These are phyloP conservation scores for Trissonchulus latispiculum DNA, from an alignment of 2,888 invertebrate genomes.

Conservation along the genomic window DNA sequence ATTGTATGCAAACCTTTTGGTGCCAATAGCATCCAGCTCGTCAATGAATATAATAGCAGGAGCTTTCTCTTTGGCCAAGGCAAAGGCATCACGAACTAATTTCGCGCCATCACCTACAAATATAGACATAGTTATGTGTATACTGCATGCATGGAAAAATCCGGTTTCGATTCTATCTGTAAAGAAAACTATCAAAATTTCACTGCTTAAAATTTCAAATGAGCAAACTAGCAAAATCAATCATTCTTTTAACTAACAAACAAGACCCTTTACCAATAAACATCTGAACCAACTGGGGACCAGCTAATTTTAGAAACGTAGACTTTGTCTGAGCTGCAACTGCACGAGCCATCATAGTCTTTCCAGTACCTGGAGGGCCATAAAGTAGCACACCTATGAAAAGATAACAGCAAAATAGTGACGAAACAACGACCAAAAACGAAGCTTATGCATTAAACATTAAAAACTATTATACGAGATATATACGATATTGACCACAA, in stretches of 20 bases:
- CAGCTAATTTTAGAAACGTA: slow-evolving; percentile 93
- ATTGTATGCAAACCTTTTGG: slow-evolving; percentile 1
- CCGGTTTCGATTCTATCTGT: too few relatives aligned
- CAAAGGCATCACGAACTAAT: slow-evolving; percentile 87
- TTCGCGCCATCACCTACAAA: slow-evolving; percentile 42
- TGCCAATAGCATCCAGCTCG: slow-evolving; percentile 94
- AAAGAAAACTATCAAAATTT: too few relatives aligned
- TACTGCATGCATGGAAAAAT: too few relatives aligned
- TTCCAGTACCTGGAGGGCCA: slow-evolving; percentile 58
- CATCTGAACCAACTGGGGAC: slow-evolving; percentile 98
- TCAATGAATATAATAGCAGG: slow-evolving; percentile 99
- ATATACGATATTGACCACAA: too few relatives aligned
- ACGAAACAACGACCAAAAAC: too few relatives aligned
- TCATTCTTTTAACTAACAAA: too few relatives aligned
- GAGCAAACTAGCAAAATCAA: too few relatives aligned
- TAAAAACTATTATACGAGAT: too few relatives aligned
- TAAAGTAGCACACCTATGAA: slow-evolving; percentile 37
- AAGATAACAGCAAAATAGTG: too few relatives aligned
- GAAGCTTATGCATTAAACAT: too few relatives aligned
- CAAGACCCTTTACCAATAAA: slow-evolving; percentile 65
- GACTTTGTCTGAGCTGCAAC: slow-evolving; percentile 99
- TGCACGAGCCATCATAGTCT: slow-evolving; percentile 88
- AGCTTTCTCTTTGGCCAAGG: slow-evolving; percentile 90
- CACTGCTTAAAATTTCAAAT: too few relatives aligned
- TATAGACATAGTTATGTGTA: slow-evolving; percentile 6